These are phyloP conservation scores for Quadroppia sp. DNA, from an alignment of 2,888 invertebrate genomes.

Conservation along the genomic window DNA sequence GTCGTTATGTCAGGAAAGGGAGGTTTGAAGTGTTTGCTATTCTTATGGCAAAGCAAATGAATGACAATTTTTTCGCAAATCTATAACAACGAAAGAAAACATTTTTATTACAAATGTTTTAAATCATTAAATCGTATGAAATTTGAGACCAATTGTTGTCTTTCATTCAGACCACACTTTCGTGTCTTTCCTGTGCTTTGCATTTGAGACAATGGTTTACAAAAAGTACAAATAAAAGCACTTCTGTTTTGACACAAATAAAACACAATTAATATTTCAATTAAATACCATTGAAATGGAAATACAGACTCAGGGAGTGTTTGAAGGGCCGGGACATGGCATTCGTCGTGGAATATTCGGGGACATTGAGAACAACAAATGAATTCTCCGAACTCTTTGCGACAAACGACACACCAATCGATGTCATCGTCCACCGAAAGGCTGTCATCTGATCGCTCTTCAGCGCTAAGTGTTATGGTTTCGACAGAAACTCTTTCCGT, in stretches of 20 bases:
- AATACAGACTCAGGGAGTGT: constrained; percentile 13
- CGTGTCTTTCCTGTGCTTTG: not conserved
- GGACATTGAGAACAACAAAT: constrained; percentile 63
- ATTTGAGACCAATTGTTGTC: constrained; percentile 1
- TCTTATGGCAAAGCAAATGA: not conserved
- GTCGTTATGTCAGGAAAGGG: not conserved
- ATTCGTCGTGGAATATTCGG: constrained; percentile 68
- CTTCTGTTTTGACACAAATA: not conserved
- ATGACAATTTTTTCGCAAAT: constrained; percentile 14
- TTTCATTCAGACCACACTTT: not conserved
- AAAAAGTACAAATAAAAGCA: constrained; percentile 24
- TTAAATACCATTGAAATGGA: not conserved
- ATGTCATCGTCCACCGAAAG: constrained; percentile 39
- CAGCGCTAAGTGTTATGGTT: not conserved
- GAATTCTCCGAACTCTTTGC: constrained; percentile 62
- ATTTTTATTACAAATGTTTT: not conserved
- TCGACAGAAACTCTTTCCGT: not conserved
- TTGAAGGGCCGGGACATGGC: constrained; percentile 52
- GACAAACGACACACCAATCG: constrained; percentile 62
- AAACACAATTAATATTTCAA: not conserved
- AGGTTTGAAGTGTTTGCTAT: constrained; percentile 7
- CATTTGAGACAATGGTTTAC: not conserved
- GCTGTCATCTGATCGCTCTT: constrained; percentile 19
- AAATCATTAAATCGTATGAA: not conserved
- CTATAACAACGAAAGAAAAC: not conserved